phyloP scores from a whole-genome alignment of 2,113 vertebrate species.

The Sander lucioperca region DNA sequence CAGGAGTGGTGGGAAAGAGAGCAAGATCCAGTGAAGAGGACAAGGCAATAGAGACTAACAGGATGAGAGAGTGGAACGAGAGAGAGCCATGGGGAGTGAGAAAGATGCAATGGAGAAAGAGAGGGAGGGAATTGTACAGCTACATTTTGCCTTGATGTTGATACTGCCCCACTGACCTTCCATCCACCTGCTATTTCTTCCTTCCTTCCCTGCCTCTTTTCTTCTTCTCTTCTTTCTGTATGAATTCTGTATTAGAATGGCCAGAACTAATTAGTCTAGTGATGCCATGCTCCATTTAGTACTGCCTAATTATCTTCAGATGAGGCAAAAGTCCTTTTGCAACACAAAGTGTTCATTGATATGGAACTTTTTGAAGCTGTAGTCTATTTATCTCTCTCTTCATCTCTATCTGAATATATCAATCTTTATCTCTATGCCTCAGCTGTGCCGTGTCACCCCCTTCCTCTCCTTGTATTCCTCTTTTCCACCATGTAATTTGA shows the following conservation, averaged over 20 bases:
- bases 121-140: slow-evolving; percentile 33
- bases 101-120: slow-evolving; percentile 41
- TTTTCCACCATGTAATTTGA: slow-evolving; percentile 64
- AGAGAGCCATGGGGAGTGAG: slow-evolving; percentile 31
- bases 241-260: slow-evolving; percentile 18
- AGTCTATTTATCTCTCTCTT: neutral
- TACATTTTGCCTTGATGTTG: slow-evolving; percentile 60
- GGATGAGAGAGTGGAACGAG: slow-evolving; percentile 45
- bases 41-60: slow-evolving; percentile 58
- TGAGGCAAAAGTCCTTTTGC: slow-evolving; percentile 12
- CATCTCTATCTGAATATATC: slow-evolving; percentile 35
- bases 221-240: neutral
- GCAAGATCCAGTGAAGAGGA: slow-evolving; percentile 51
- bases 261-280: slow-evolving; percentile 35
- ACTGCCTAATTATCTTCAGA: slow-evolving; percentile 26
- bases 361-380: slow-evolving; percentile 3
- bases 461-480: slow-evolving; percentile 46
- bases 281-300: slow-evolving; percentile 19
- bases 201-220: slow-evolving; percentile 16
- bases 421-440: slow-evolving; percentile 32
- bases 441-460: slow-evolving; percentile 27
- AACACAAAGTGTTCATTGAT: slow-evolving; percentile 21
- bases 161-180: slow-evolving; percentile 54
- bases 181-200: slow-evolving; percentile 29
- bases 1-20: slow-evolving; percentile 50